Percentiles rank a stretch among this genome's conserved stretches.
Evolutionary conservation across 1,140 invertebrate genomes (phyloP).

Genomic region (Brachionus paranguensis): DNA sequence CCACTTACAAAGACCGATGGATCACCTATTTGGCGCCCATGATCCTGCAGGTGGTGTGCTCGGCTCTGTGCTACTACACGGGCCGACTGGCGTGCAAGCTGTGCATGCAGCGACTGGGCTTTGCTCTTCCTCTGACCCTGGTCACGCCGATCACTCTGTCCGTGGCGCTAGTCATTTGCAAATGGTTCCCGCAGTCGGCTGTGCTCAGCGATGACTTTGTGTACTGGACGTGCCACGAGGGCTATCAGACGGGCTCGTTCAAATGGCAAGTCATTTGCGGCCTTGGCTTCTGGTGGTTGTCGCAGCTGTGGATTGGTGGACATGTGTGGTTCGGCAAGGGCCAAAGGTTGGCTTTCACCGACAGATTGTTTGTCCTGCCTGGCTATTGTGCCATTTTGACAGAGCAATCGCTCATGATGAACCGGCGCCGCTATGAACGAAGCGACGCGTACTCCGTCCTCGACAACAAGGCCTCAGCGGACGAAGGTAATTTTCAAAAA

Average conservation of each 20-base stretch:
- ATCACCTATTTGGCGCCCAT: slow-evolving; percentile 22
- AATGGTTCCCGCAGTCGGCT: slow-evolving; percentile 12
- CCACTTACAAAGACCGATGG: background rate
- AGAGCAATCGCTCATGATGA: slow-evolving; percentile 90
- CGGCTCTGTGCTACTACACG: slow-evolving; percentile 45
- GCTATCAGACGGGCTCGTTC: slow-evolving; percentile 16
- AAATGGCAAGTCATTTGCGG: slow-evolving; percentile 44
- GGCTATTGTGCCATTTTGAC: slow-evolving; percentile 88
- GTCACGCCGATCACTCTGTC: slow-evolving; percentile 82
- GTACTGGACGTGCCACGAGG: slow-evolving; percentile 50
- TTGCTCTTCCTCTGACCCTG: slow-evolving; percentile 81
- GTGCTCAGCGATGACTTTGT: slow-evolving; percentile 71
- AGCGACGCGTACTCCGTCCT: slow-evolving; percentile 60
- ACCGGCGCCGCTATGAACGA: slow-evolving; percentile 83
- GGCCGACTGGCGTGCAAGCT: slow-evolving; percentile 50
- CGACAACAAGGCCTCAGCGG: background rate
- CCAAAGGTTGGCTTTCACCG: slow-evolving; percentile 86
- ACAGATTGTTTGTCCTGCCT: slow-evolving; percentile 87
- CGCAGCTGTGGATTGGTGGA: slow-evolving; percentile 87
- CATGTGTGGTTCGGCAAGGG: slow-evolving; percentile 96
- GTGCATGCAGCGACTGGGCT: slow-evolving; percentile 50
- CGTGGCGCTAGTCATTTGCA: slow-evolving; percentile 60
- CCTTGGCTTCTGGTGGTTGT: slow-evolving; percentile 73
- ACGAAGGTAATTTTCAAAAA: too few relatives aligned
- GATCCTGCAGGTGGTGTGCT: slow-evolving; percentile 41